Evolutionary conservation across 2,888 invertebrate genomes (phyloP).

Genomic region (Macaria notata): DNA sequence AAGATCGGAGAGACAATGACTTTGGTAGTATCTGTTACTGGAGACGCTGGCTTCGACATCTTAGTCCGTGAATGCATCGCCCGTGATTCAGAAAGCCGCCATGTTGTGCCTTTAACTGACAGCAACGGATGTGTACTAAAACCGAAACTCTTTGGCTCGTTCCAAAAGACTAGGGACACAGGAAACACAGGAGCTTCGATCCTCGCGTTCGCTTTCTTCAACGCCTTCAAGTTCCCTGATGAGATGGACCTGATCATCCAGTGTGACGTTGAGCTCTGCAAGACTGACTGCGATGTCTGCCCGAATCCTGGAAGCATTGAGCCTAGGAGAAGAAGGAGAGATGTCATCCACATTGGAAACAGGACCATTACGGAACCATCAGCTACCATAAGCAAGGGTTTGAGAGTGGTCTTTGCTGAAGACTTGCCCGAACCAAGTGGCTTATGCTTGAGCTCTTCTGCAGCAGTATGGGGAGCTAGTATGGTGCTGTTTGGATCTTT

Average conservation of each 20-base stretch:
- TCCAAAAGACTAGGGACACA: conserved; percentile 90
- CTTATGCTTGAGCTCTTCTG: conserved; percentile 84
- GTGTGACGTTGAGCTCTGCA: conserved; percentile 91
- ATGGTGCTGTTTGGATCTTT: conserved; percentile 83
- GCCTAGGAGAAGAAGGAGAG: conserved; percentile 70
- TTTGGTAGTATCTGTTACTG: conserved; percentile 89
- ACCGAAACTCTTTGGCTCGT: conserved; percentile 90
- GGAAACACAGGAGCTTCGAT: conserved; percentile 88
- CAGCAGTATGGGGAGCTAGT: conserved; percentile 84
- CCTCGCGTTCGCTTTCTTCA: conserved; percentile 90
- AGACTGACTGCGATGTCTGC: conserved; percentile 89
- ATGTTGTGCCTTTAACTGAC: conserved; percentile 87
- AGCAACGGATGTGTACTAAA: conserved; percentile 89
- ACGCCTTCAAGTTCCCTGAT: conserved; percentile 92
- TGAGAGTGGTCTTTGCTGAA: conserved; percentile 86
- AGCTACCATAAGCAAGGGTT: conserved; percentile 84
- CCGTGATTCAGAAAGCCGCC: conserved; percentile 85
- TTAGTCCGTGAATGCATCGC: conserved; percentile 90
- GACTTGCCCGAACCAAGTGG: conserved; percentile 78
- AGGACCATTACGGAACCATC: conserved; percentile 78
- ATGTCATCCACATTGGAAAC: conserved; percentile 70
- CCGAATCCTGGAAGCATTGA: conserved; percentile 84
- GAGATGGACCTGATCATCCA: conserved; percentile 91
- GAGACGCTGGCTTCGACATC: conserved; percentile 90
- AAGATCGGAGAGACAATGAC: conserved; percentile 93